Conservation (phyloP, 2,113 vertebrate genomes). For the Castor canadensis region DNA sequence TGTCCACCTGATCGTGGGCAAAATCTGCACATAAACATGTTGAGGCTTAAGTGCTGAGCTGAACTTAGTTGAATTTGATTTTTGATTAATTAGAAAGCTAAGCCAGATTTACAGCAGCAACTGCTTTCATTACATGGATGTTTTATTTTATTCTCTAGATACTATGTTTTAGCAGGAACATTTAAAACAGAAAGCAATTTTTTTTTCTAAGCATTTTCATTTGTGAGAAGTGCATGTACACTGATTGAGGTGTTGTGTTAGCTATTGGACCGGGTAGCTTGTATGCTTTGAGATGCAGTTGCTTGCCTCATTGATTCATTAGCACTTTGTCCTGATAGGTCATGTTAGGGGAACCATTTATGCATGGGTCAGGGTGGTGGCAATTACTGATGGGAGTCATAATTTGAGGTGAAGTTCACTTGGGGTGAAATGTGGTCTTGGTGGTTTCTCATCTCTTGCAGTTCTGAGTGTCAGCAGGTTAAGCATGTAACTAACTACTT, state of each 20-base stretch:
- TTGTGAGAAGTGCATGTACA: neutral
- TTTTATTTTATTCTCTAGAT: constrained; percentile 37
- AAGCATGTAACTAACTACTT: constrained; percentile 16
- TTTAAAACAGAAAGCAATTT: neutral
- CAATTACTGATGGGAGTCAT: constrained; percentile 32
- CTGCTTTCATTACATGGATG: neutral
- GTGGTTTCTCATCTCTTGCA: neutral
- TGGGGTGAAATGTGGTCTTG: neutral
- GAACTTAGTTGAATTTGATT: neutral
- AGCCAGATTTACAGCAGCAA: constrained; percentile 4
- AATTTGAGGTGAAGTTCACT: constrained; percentile 37
- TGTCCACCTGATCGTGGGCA: neutral
- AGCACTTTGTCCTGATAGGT: neutral
- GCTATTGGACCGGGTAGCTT: neutral
- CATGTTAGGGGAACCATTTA: neutral
- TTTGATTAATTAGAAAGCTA: neutral
- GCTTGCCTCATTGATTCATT: neutral
- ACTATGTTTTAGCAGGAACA: constrained; percentile 20
- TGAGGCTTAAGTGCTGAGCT: neutral
- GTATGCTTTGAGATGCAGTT: neutral
- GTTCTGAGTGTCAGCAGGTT: neutral
- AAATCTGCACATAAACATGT: neutral
- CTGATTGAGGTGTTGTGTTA: neutral
- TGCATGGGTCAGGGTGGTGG: neutral
- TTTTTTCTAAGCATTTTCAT: constrained; percentile 36